Evolutionary conservation across 2,797 vertebrate species (phyloP).

Genomic region (Phalloptychus januarius): DNA sequence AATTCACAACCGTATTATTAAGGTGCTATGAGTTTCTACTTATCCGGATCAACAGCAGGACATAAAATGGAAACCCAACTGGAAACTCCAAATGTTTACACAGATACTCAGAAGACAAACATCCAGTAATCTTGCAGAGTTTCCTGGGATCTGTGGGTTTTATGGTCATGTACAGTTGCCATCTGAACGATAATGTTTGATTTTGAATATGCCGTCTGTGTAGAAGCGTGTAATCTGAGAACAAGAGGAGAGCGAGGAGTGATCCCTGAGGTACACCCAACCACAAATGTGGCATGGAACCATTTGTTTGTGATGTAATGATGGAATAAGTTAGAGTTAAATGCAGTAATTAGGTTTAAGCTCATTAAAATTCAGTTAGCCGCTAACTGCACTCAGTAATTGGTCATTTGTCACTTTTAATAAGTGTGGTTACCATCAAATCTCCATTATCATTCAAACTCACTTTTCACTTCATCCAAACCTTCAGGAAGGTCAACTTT

Average conservation of each 20-base stretch:
- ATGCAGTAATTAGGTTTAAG: not conserved
- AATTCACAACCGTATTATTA: not conserved
- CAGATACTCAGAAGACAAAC: not conserved
- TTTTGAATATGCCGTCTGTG: not conserved
- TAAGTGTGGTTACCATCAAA: no score
- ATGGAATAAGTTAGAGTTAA: not conserved
- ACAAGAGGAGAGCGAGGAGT: not conserved
- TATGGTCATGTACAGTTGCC: not conserved
- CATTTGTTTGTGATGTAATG: not conserved
- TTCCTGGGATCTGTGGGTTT: slow-evolving; percentile 1
- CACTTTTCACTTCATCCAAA: not conserved
- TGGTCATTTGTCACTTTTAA: not conserved
- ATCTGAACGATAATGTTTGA: not conserved
- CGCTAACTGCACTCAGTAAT: not conserved
- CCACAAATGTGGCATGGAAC: not conserved
- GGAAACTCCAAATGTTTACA: not conserved
- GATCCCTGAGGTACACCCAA: slow-evolving; percentile 9
- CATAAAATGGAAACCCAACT: not conserved
- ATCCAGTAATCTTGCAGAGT: not conserved
- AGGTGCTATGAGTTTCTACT: not conserved
- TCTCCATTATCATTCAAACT: not conserved
- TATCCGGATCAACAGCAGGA: not conserved
- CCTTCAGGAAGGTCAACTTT: not conserved
- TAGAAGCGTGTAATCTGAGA: not conserved
- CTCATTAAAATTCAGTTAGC: not conserved